These are phyloP conservation scores for Andricus quercusramuli DNA, from an alignment of 2,888 invertebrate genomes.

Conservation along the genomic window DNA sequence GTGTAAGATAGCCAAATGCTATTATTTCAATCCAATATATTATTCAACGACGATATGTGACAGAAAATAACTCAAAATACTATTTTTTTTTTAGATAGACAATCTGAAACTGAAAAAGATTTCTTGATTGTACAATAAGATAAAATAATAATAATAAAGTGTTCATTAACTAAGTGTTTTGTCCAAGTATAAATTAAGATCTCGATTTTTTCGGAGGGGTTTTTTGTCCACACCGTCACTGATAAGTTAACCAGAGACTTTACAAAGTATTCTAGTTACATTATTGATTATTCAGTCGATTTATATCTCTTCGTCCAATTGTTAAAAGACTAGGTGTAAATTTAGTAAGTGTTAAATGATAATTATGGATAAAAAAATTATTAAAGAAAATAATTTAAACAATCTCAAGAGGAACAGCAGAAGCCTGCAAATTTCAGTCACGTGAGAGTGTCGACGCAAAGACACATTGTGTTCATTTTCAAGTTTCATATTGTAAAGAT, in stretches of 20 bases:
- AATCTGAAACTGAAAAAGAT: not conserved
- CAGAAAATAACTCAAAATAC: not conserved
- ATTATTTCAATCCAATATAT: conserved; percentile 1
- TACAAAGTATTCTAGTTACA: conserved; percentile 15
- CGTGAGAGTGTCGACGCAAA: conserved; percentile 38
- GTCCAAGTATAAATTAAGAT: not conserved
- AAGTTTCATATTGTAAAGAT: conserved; percentile 56
- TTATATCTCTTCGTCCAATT: conserved; percentile 39
- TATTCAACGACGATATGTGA: not conserved
- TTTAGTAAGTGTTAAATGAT: conserved; percentile 18
- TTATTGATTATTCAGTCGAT: conserved; percentile 31
- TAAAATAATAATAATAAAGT: not conserved
- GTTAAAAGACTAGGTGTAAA: conserved; percentile 26
- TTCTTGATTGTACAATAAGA: not conserved
- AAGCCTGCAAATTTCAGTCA: conserved; percentile 15
- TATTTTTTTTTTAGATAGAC: not conserved
- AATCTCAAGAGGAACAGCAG: conserved; percentile 13
- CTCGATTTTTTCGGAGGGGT: not conserved
- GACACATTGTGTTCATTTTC: conserved; percentile 62
- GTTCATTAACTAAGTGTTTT: not conserved
- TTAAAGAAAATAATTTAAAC: not conserved
- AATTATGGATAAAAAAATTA: conserved; percentile 15
- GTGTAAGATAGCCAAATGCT: not conserved
- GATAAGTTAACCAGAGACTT: conserved; percentile 20
- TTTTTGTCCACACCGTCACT: not conserved